Evolutionary conservation across 1,140 invertebrate genomes (phyloP).

Genomic region (Trichogramma pretiosum): DNA sequence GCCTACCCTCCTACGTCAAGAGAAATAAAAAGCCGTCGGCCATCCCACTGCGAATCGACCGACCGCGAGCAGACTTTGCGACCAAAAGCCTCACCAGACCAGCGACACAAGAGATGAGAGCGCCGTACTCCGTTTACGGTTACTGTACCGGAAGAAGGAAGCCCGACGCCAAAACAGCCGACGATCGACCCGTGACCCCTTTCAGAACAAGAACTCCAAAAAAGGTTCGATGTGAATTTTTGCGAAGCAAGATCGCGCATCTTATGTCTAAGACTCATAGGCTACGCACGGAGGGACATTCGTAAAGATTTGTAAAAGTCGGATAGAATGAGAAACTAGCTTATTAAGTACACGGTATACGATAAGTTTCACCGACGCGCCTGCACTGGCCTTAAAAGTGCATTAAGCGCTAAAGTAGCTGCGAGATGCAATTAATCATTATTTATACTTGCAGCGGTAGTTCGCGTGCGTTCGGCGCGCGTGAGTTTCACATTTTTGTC

Average conservation of each 20-base stretch:
- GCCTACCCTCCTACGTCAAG: conserved; percentile 31
- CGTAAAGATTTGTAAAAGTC: too few species aligned
- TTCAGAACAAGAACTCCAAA: conserved; percentile 7
- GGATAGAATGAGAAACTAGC: too few species aligned
- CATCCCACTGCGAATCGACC: conserved; percentile 28
- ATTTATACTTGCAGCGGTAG: neutral
- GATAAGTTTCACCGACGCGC: conserved; percentile 1
- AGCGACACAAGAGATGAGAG: too few species aligned
- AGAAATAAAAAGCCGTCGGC: conserved; percentile 28
- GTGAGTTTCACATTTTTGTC: neutral
- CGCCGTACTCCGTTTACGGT: conserved; percentile 39
- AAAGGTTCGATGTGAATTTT: conserved; percentile 16
- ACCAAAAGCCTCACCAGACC: conserved; percentile 16
- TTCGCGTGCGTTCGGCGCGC: neutral
- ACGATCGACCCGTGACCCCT: neutral
- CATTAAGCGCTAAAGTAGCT: neutral
- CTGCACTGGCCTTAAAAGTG: neutral
- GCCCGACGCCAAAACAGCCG: neutral
- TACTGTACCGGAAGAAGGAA: conserved; percentile 37
- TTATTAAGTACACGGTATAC: neutral
- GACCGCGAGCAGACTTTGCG: conserved; percentile 11
- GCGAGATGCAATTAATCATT: conserved; percentile 4
- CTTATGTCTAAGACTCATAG: too few species aligned
- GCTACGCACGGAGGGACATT: too few species aligned
- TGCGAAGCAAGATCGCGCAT: too few species aligned